Evolutionary conservation across 2,888 invertebrate genomes (phyloP), one percentile per base, ranked within the genome.

Genomic region (Lithophane semibrunnea): DNA sequence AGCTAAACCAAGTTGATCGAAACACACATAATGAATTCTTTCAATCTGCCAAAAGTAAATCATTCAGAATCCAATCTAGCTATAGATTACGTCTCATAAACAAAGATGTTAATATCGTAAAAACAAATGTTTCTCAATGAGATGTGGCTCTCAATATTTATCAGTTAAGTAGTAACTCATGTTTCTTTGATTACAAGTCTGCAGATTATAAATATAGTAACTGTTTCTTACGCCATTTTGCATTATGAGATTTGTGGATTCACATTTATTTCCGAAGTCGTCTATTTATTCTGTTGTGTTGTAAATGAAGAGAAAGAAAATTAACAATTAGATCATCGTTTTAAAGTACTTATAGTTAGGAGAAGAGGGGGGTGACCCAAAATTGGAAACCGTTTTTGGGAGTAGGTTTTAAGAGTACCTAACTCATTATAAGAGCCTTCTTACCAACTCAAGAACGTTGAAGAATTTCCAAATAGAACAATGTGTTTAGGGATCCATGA

Each of bases 71-170:
- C 74, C 72, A 68, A 75, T 73, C 16, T n/a, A 73, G 42, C 73
- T 75, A 42, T 77, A 83, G 68, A 80, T 75, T 29, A 73, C 52
- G 52, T 74, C 63, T 9, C 42, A 76, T 86, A 86, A 85, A 86
- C 61, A 70, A 77, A 72, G 66, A 71, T 60, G 70, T 8, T 54
- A 86, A 76, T 79, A 58, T 79, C 82, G 71, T 82, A 81, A 77
- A 84, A 81, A 79, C 52, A 56, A 75, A 86, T 84, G 77, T 79
- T 73, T 70, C 72, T 54, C 68, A 75, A 69, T 65, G 24, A 77
- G 56, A 58, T 76, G 42, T 37, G 8, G 64, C 65, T 73, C 42
- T 18, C 44, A 42, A 75, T 73, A 13, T 84, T 77, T 77, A 84
- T 82, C 13, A 0, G 58, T 60, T 2, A 56, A 29, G 49, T 71